Evolutionary conservation across 2,888 invertebrate genomes (phyloP).

Genomic region (Exocentrus adspersus): DNA sequence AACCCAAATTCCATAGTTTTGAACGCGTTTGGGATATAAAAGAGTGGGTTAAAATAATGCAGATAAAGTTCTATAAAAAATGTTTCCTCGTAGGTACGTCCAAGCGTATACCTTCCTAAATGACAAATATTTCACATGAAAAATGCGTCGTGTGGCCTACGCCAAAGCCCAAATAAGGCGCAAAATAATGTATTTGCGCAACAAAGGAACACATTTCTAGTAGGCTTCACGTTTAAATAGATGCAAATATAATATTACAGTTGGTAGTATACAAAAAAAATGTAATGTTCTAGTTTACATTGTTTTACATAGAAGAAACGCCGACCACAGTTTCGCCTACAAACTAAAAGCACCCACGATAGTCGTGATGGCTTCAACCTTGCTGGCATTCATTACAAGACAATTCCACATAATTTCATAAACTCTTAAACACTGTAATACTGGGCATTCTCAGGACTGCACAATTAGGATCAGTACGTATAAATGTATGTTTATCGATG

Average conservation of each 20-base stretch:
- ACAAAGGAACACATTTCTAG: conserved; percentile 9
- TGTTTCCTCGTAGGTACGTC: too few relatives aligned
- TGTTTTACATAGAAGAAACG: conserved; percentile 27
- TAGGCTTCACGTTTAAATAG: conserved; percentile 16
- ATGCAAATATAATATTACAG: conserved; percentile 23
- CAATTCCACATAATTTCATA: conserved; percentile 36
- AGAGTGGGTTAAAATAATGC: too few relatives aligned
- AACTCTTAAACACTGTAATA: conserved; percentile 12
- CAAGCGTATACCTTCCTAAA: too few relatives aligned
- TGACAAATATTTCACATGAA: neutral
- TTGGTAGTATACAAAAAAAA: conserved; percentile 2
- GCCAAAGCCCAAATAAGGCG: neutral
- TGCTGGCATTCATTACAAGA: conserved; percentile 31
- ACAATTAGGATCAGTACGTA: conserved; percentile 13
- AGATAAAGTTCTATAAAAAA: too few relatives aligned
- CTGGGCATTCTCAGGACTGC: conserved; percentile 1
- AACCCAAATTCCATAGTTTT: too few relatives aligned
- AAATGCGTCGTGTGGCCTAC: neutral
- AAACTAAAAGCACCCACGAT: conserved; percentile 42
- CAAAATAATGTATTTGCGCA: neutral
- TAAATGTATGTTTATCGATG: conserved; percentile 15
- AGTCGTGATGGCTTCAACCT: conserved; percentile 44
- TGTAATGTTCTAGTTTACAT: conserved; percentile 23
- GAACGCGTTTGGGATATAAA: too few relatives aligned
- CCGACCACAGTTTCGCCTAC: conserved; percentile 37